phyloP scores from a whole-genome alignment of 2,797 vertebrate genomes.

The Hydrophis major region DNA sequence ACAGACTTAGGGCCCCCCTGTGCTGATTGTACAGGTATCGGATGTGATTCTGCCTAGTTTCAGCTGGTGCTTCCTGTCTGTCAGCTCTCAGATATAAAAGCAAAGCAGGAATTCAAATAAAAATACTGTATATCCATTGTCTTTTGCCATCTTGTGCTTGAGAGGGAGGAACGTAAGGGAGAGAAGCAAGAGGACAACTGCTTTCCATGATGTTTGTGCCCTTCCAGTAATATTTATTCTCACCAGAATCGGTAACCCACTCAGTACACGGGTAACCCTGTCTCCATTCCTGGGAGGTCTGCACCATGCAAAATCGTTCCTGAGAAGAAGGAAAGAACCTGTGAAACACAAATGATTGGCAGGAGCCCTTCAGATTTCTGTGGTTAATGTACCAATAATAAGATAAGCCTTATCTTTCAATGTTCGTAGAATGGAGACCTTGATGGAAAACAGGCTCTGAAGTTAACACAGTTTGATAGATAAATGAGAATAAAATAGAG shows the following conservation, averaged over 20 bases:
- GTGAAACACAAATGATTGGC: conserved; percentile 69
- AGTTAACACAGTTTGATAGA: conserved; percentile 99
- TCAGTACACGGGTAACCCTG: neutral
- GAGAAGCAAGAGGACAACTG: too few species aligned
- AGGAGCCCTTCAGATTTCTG: conserved; percentile 78
- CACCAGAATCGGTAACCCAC: neutral
- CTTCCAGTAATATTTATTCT: neutral
- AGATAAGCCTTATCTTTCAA: conserved; percentile 98
- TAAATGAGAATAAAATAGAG: conserved; percentile 86
- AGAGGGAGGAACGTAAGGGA: neutral
- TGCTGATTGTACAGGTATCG: too few species aligned
- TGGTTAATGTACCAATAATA: conserved; percentile 92
- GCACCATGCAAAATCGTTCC: conserved; percentile 32
- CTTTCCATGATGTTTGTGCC: neutral
- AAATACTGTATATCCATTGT: neutral
- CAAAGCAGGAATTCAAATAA: neutral
- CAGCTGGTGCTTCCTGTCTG: too few species aligned
- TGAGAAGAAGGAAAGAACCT: conserved; percentile 35
- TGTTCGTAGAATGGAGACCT: conserved; percentile 93
- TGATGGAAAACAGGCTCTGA: conserved; percentile 89
- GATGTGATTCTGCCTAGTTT: too few species aligned
- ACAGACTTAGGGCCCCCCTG: too few species aligned
- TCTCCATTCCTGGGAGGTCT: conserved; percentile 5
- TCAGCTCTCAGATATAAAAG: neutral
- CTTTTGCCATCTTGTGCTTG: neutral